Conservation (phyloP, 2,113 vertebrate species). For the Heteronetta atricapilla region DNA sequence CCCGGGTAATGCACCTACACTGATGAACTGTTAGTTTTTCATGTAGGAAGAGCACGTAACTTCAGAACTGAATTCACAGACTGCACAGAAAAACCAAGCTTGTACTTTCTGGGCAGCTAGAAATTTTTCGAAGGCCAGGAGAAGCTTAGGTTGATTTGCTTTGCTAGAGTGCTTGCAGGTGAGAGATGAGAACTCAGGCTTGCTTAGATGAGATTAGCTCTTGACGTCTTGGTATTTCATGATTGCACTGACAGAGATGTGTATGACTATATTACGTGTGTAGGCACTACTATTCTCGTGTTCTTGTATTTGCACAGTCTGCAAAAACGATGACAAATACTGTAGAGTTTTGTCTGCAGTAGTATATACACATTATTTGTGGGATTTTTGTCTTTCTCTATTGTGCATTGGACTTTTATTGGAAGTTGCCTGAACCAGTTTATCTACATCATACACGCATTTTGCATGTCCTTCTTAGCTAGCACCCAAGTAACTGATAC, state of each 20-base stretch:
- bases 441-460: not conserved
- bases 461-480: not conserved
- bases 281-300: not conserved
- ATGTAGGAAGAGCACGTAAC: not conserved
- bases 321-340: not conserved
- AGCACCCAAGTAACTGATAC: not conserved
- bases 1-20: not conserved
- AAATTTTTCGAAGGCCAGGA: not conserved
- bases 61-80: not conserved
- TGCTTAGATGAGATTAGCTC: not conserved
- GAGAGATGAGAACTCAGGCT: not conserved
- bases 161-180: not conserved
- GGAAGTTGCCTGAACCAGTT: not conserved
- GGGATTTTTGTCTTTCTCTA: not conserved
- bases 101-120: not conserved
- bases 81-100: not conserved
- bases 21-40: not conserved
- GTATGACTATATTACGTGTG: not conserved
- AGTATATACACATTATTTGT: not conserved
- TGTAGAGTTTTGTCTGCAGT: not conserved
- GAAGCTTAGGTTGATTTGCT: not conserved
- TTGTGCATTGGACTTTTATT: not conserved
- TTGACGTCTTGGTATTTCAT: not conserved
- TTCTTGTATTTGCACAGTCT: not conserved
- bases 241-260: not conserved